These are phyloP conservation scores for Enteromius paludinosus DNA, from an alignment of 2,797 vertebrate genomes.

Conservation along the genomic window DNA sequence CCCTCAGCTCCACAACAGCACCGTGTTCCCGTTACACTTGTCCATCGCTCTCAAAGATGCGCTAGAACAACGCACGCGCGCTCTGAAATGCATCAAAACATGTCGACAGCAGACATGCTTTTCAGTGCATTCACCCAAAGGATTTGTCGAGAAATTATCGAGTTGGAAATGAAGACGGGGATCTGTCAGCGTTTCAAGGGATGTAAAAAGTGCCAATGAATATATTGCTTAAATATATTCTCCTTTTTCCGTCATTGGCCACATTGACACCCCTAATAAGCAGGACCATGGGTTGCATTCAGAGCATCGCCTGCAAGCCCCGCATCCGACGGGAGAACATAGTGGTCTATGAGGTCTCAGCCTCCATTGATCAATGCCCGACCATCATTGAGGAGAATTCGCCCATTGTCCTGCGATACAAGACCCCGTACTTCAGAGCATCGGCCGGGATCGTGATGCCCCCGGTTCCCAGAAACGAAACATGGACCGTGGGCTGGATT, in stretches of 20 bases:
- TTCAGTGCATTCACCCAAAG: constrained; percentile 51
- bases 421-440: constrained; percentile 98
- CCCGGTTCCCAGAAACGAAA: constrained; percentile 94
- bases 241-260: constrained; percentile 75
- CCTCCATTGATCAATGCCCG: constrained; percentile 96
- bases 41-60: constrained; percentile 56
- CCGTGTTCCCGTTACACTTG: constrained; percentile 61
- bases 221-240: constrained; percentile 73
- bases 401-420: constrained; percentile 97
- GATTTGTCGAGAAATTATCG: constrained; percentile 53
- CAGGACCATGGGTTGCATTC: constrained; percentile 93
- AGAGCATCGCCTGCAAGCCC: constrained; percentile 97
- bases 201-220: constrained; percentile 78
- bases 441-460: constrained; percentile 97
- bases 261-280: constrained; percentile 74
- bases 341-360: constrained; percentile 97
- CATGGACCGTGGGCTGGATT: constrained; percentile 99
- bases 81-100: constrained; percentile 61
- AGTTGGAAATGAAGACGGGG: constrained; percentile 69
- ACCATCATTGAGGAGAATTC: constrained; percentile 98
- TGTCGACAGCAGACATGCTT: constrained; percentile 53
- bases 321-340: constrained; percentile 96
- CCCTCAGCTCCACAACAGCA: constrained; percentile 64
- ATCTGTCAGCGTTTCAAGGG: constrained; percentile 68
- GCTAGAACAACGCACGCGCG: constrained; percentile 51